phyloP scores from a whole-genome alignment of 2,888 invertebrate species.

The Onchidella celtica region DNA sequence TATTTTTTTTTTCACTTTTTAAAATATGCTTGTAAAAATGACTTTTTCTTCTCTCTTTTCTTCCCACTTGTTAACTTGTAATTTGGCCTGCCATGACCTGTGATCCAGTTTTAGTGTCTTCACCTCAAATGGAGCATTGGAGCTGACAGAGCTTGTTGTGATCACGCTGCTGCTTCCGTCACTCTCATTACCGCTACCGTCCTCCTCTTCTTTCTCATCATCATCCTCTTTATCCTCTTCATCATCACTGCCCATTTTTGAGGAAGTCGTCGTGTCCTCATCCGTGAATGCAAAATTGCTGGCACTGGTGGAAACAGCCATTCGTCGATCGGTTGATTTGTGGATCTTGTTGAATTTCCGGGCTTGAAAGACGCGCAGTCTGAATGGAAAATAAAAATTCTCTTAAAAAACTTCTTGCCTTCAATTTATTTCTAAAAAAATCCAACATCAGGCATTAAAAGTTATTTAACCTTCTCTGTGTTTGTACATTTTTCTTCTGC shows the following conservation, averaged over 20 bases:
- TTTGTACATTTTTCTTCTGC: too few species aligned
- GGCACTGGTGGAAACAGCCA: background rate
- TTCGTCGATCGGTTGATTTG: conserved; percentile 43
- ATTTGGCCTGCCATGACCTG: too few species aligned
- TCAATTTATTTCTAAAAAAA: too few species aligned
- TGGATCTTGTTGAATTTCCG: conserved; percentile 66
- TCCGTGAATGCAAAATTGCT: conserved; percentile 50
- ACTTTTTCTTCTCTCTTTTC: too few species aligned
- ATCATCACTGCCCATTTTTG: conserved; percentile 61
- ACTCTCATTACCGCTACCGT: conserved; percentile 86
- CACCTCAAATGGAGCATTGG: conserved; percentile 56
- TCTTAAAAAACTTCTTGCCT: background rate
- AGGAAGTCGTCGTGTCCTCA: conserved; percentile 60
- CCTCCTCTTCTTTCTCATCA: conserved; percentile 85
- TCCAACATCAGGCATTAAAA: too few species aligned
- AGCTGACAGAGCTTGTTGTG: conserved; percentile 71
- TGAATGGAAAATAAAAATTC: conserved; percentile 40
- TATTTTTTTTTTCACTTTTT: too few species aligned
- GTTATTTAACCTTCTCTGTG: too few species aligned
- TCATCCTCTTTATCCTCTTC: conserved; percentile 76
- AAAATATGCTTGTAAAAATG: too few species aligned
- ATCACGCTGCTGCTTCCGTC: conserved; percentile 47
- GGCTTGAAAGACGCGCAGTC: conserved; percentile 67
- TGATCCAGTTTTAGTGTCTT: background rate
- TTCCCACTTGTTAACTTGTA: too few species aligned